Conservation (phyloP, 2,888 invertebrate species). For the Oscheius sp. region DNA sequence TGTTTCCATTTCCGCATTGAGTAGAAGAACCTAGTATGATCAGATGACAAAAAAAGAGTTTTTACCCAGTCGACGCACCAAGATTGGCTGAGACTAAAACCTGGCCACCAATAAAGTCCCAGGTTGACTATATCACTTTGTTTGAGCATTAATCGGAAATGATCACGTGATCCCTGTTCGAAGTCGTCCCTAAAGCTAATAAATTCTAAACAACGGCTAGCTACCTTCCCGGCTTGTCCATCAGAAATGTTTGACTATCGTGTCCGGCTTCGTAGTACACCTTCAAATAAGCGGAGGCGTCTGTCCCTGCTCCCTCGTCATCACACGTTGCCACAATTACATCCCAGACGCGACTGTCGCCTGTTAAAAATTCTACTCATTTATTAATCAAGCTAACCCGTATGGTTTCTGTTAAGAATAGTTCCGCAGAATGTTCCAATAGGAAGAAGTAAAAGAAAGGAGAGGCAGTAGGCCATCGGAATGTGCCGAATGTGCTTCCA, state of each 20-base stretch:
- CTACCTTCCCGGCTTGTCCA: conserved; percentile 53
- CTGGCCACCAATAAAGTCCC: conserved; percentile 67
- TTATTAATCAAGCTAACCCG: not conserved
- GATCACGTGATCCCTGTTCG: conserved; percentile 60
- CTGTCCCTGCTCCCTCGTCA: conserved; percentile 59
- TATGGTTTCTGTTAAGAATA: conserved; percentile 11
- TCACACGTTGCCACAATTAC: conserved; percentile 65
- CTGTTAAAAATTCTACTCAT: not conserved
- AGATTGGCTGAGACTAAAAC: conserved; percentile 55
- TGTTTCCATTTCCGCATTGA: conserved; percentile 49
- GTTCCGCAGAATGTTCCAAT: not conserved
- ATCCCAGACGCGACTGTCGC: conserved; percentile 62
- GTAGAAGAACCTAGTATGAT: conserved; percentile 29
- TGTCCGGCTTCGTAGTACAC: conserved; percentile 60
- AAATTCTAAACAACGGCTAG: not conserved
- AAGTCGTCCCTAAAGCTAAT: conserved; percentile 57
- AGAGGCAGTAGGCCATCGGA: conserved; percentile 17
- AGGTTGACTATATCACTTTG: conserved; percentile 63
- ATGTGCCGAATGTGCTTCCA: conserved; percentile 5
- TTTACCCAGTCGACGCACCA: conserved; percentile 64
- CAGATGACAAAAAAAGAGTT: too few species aligned
- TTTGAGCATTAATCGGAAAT: conserved; percentile 60
- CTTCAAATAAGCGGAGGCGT: conserved; percentile 63
- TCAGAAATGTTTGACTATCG: conserved; percentile 57
- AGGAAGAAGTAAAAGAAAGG: not conserved